phyloP scores from a whole-genome alignment of 1,140 invertebrate genomes.

The Drosophila tropicalis region DNA sequence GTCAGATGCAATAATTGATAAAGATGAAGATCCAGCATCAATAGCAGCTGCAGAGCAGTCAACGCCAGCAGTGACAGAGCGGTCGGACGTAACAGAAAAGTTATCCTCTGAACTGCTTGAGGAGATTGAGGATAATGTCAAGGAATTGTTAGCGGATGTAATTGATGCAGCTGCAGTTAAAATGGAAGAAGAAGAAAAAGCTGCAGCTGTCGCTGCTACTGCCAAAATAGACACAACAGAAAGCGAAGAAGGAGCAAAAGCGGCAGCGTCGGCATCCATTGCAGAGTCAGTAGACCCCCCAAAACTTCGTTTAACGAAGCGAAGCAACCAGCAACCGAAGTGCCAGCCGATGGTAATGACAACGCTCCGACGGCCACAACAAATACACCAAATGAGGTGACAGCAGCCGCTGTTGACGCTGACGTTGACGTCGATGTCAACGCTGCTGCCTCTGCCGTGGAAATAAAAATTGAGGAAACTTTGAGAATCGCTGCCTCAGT shows the following conservation, averaged over 20 bases:
- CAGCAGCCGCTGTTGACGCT: neutral
- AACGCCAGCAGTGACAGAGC: conserved; percentile 8
- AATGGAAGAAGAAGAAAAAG: conserved; percentile 45
- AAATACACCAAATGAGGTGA: conserved; percentile 20
- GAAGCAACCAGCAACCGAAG: conserved; percentile 12
- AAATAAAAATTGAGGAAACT: conserved; percentile 36
- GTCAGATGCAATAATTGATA: neutral
- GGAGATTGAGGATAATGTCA: conserved; percentile 44
- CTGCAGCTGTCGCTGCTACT: neutral
- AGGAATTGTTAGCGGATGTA: conserved; percentile 48
- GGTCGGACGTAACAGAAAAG: neutral
- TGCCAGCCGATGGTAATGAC: conserved; percentile 27
- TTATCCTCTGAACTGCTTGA: neutral
- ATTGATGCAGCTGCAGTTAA: conserved; percentile 55
- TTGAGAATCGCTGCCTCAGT: conserved; percentile 32
- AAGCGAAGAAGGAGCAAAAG: conserved; percentile 8
- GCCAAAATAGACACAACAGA: neutral
- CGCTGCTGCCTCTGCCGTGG: neutral
- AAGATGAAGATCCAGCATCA: conserved; percentile 4
- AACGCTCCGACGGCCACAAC: conserved; percentile 24
- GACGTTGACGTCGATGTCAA: too few species aligned
- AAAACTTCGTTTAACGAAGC: conserved; percentile 3
- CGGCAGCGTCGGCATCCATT: neutral
- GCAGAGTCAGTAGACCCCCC: conserved; percentile 3
- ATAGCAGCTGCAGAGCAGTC: conserved; percentile 21